Evolutionary conservation across 1,140 invertebrate species (phyloP).

Genomic region (Arion vulgaris): DNA sequence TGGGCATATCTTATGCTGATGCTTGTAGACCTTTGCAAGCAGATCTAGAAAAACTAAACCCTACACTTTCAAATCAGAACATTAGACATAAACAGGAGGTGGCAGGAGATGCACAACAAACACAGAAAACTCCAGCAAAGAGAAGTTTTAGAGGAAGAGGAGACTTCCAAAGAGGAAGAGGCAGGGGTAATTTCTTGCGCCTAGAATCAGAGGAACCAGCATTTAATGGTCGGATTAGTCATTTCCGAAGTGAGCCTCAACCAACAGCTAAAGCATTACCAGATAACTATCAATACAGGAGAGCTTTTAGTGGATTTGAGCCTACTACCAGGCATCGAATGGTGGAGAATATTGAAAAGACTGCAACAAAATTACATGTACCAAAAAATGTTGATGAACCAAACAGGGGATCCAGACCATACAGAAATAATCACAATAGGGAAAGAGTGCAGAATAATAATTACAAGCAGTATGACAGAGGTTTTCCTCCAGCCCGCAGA

Average conservation of each 20-base stretch:
- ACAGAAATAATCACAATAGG: not conserved
- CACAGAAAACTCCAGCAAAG: not conserved
- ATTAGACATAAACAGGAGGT: not conserved
- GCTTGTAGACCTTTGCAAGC: conserved; percentile 43
- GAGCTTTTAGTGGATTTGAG: conserved; percentile 41
- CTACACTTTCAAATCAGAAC: too few relatives aligned
- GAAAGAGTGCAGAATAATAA: not conserved
- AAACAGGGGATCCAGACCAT: not conserved
- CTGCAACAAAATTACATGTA: not conserved
- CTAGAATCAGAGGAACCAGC: not conserved
- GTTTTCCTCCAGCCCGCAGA: not conserved
- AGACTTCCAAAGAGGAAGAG: conserved; percentile 5
- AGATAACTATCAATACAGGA: conserved; percentile 20
- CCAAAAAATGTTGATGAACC: not conserved
- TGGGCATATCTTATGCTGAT: conserved; percentile 45
- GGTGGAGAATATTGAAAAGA: not conserved
- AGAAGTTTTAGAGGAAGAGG: not conserved
- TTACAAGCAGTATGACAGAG: not conserved
- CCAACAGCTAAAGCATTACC: not conserved
- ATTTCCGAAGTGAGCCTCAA: conserved; percentile 24
- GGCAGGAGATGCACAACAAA: not conserved
- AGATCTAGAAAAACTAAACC: not conserved
- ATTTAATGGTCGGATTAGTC: not conserved
- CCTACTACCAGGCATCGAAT: not conserved
- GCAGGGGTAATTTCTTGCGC: not conserved